Percentiles rank a stretch among this genome's conserved stretches.
These are phyloP conservation scores for Cyrtonyx montezumae DNA, from an alignment of 2,113 vertebrate genomes.

Conservation along the genomic window DNA sequence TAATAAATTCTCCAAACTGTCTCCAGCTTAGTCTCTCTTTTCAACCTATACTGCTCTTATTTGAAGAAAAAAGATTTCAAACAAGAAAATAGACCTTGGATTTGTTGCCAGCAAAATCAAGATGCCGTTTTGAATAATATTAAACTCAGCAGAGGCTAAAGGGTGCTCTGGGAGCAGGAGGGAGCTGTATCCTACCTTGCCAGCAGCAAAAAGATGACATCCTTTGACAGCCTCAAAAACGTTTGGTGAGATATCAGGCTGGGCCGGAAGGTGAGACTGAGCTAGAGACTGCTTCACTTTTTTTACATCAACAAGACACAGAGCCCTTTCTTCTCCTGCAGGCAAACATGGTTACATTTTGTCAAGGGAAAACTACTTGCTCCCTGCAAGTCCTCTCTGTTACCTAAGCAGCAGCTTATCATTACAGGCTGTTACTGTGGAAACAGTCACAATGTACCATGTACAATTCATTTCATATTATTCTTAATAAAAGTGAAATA, in stretches of 20 bases:
- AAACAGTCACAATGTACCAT: conserved; percentile 18
- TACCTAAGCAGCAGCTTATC: conserved; percentile 52
- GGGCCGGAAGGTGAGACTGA: conserved; percentile 95
- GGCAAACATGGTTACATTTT: not conserved
- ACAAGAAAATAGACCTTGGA: not conserved
- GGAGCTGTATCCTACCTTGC: conserved; percentile 82
- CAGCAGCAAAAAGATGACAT: conserved; percentile 95
- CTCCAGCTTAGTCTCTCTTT: not conserved
- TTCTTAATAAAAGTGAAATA: not conserved
- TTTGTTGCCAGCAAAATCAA: not conserved
- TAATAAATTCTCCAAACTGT: not conserved
- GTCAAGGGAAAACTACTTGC: not conserved
- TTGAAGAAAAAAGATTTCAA: not conserved
- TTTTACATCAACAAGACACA: conserved; percentile 96
- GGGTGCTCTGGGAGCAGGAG: accelerated
- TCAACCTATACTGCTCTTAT: not conserved
- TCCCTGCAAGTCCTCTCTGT: not conserved
- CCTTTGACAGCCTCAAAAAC: conserved; percentile 97
- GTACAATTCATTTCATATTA: not conserved
- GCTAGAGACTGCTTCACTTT: conserved; percentile 95
- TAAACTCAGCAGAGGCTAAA: not conserved
- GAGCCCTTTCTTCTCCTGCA: conserved; percentile 92
- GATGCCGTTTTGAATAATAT: not conserved
- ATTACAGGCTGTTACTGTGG: conserved; percentile 41
- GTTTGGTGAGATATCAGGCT: conserved; percentile 90